Conservation (phyloP, 2,888 invertebrate genomes). For the Acronicta aceris region DNA sequence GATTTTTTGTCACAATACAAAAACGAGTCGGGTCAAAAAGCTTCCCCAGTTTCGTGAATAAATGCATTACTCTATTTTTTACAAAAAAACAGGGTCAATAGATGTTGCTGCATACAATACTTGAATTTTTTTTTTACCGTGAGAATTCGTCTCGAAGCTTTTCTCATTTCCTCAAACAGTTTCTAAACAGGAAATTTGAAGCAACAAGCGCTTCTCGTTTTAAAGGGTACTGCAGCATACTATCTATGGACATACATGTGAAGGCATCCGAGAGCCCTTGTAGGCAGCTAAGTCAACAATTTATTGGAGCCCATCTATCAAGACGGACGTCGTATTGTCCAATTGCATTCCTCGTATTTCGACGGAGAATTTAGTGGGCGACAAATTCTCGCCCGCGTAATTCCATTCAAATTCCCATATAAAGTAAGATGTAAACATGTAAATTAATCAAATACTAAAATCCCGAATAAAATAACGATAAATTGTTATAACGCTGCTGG, state of each 20-base stretch:
- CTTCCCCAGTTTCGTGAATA: constrained; percentile 2
- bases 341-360: constrained; percentile 76
- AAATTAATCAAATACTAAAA: background rate
- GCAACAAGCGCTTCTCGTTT: constrained; percentile 32
- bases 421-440: constrained; percentile 4
- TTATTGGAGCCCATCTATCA: constrained; percentile 81
- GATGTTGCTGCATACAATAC: constrained; percentile 8
- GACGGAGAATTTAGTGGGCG: constrained; percentile 69
- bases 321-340: constrained; percentile 75
- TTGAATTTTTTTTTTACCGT: constrained; percentile 14
- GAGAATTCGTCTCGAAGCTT: constrained; percentile 20
- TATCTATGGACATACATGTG: constrained; percentile 47
- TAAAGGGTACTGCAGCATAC: constrained; percentile 31
- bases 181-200: constrained; percentile 17
- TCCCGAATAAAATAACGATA: background rate
- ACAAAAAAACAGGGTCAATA: background rate
- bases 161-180: constrained; percentile 19
- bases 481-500: background rate
- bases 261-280: constrained; percentile 59
- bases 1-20: constrained; percentile 8
- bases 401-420: constrained; percentile 19
- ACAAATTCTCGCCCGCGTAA: constrained; percentile 48
- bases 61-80: background rate
- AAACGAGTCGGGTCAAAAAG: constrained; percentile 3
- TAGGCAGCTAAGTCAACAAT: constrained; percentile 72